A percentile compares a stretch with the other conserved stretches of the same genome.
Evolutionary conservation across 2,888 invertebrate genomes (phyloP).

Genomic region (Eulithis prunata): DNA sequence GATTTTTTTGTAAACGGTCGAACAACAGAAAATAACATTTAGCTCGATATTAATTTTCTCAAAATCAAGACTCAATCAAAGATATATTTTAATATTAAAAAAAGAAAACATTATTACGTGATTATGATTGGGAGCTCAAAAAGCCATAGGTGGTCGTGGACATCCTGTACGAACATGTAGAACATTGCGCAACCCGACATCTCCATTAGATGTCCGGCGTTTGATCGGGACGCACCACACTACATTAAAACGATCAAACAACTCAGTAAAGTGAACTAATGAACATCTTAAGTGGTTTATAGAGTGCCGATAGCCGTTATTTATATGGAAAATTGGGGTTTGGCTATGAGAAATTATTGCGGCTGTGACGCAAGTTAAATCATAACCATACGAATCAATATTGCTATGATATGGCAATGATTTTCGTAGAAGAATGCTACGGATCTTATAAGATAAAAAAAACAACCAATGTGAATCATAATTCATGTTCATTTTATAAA

Average conservation of each 20-base stretch:
- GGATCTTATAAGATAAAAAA: too few species aligned
- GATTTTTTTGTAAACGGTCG: too few species aligned
- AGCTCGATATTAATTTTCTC: too few species aligned
- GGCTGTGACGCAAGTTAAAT: slow-evolving; percentile 44
- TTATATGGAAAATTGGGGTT: slow-evolving; percentile 72
- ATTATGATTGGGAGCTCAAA: too few species aligned
- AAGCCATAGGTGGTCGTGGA: not conserved
- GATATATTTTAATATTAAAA: too few species aligned
- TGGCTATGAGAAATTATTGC: slow-evolving; percentile 59
- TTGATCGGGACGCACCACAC: slow-evolving; percentile 50
- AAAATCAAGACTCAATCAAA: too few species aligned
- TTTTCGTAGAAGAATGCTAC: too few species aligned
- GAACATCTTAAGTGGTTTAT: slow-evolving; percentile 81
- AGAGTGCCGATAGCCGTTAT: slow-evolving; percentile 80
- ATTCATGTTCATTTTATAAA: too few species aligned
- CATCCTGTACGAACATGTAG: slow-evolving; percentile 24
- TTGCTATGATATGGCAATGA: not conserved
- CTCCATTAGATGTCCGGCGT: slow-evolving; percentile 73
- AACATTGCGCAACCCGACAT: slow-evolving; percentile 52
- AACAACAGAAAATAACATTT: too few species aligned
- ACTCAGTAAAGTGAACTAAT: slow-evolving; percentile 71
- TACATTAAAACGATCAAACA: slow-evolving; percentile 73
- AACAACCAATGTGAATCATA: too few species aligned
- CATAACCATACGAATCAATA: slow-evolving; percentile 2
- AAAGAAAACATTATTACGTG: too few species aligned